Conservation (phyloP, 2,888 invertebrate species). For the Pegoplata infirma region DNA sequence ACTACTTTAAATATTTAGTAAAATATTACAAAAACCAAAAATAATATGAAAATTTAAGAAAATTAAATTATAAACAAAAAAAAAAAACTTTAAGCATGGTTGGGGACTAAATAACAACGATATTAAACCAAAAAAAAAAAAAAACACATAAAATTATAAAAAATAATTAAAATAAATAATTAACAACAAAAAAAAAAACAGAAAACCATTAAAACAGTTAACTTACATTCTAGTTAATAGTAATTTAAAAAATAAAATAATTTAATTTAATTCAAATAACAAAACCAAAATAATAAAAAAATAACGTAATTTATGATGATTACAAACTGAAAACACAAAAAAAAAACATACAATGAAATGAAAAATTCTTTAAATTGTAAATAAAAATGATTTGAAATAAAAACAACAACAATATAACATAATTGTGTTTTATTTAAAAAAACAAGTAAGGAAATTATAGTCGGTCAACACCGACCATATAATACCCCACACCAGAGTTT, state of each 20-base stretch:
- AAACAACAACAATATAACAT: slow-evolving; percentile 51
- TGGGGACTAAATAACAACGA: slow-evolving; percentile 63
- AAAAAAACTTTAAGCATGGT: slow-evolving; percentile 52
- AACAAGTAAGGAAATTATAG: neutral
- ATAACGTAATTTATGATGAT: slow-evolving; percentile 43
- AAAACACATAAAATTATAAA: slow-evolving; percentile 39
- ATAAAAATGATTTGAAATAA: slow-evolving; percentile 60
- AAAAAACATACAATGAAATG: slow-evolving; percentile 21
- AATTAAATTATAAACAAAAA: slow-evolving; percentile 8
- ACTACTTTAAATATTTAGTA: neutral
- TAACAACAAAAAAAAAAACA: too few relatives aligned
- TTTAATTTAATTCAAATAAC: slow-evolving; percentile 64
- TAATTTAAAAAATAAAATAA: slow-evolving; percentile 62
- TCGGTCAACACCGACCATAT: too few relatives aligned
- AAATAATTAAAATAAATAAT: slow-evolving; percentile 32
- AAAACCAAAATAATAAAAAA: slow-evolving; percentile 33
- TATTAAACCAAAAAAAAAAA: slow-evolving; percentile 49
- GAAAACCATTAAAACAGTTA: slow-evolving; percentile 61
- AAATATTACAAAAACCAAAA: slow-evolving; percentile 22
- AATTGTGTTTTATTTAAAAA: slow-evolving; percentile 54
- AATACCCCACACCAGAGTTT: too few relatives aligned
- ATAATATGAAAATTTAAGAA: too few relatives aligned
- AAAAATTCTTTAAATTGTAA: slow-evolving; percentile 65
- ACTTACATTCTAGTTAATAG: slow-evolving; percentile 72
- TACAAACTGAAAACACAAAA: slow-evolving; percentile 39